Conservation (phyloP, 2,113 vertebrate species). For the Myanophis thanlyinensis region DNA sequence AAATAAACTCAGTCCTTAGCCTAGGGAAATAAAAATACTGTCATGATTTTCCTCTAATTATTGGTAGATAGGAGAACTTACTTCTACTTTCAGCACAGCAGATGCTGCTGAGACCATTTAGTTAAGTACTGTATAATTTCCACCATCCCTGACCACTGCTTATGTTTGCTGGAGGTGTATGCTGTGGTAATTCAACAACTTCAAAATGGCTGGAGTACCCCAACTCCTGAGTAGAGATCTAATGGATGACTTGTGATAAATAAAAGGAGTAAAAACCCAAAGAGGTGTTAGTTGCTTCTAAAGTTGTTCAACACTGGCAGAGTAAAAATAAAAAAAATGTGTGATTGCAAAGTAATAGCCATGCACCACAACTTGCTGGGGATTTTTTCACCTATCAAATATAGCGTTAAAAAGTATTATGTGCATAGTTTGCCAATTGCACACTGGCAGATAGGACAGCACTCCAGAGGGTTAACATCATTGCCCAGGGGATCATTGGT, state of each 20-base stretch:
- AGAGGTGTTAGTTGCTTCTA: background rate
- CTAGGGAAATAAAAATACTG: background rate
- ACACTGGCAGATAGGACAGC: too few species aligned
- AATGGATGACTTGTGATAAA: background rate
- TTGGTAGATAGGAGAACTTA: background rate
- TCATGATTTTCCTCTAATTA: background rate
- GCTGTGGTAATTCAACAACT: background rate
- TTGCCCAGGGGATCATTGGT: too few species aligned
- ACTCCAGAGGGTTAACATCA: too few species aligned
- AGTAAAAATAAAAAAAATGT: background rate
- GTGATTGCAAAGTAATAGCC: background rate
- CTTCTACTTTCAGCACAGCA: background rate
- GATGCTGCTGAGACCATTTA: background rate
- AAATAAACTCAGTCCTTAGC: background rate
- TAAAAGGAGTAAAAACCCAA: background rate
- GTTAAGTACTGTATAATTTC: background rate
- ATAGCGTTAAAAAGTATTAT: background rate
- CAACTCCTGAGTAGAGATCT: background rate
- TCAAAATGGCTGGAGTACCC: background rate
- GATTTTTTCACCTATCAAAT: background rate
- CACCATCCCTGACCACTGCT: background rate
- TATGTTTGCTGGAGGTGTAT: background rate
- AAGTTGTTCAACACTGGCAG: background rate
- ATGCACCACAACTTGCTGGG: background rate
- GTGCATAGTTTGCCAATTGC: too few species aligned